A percentile compares a stretch with the other conserved stretches of the same genome.
phyloP scores from a whole-genome alignment of 2,888 invertebrate species.

The Dolichopus griseipennis region DNA sequence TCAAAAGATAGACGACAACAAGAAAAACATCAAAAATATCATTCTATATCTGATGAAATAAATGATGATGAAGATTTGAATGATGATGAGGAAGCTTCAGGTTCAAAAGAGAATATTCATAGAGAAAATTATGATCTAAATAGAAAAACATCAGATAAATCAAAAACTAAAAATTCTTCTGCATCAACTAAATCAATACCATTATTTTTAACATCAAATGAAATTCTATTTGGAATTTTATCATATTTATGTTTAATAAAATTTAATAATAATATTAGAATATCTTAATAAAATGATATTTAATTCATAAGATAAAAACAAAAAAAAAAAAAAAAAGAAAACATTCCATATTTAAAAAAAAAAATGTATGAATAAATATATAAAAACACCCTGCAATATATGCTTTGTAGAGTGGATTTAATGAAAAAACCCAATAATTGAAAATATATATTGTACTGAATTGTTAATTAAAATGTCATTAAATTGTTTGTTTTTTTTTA shows the following conservation, averaged over 20 bases:
- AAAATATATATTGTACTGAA: no score
- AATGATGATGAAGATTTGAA: slow-evolving; percentile 19
- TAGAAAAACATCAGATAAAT: not conserved
- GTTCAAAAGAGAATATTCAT: slow-evolving; percentile 8
- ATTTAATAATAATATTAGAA: not conserved
- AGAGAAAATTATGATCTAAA: not conserved
- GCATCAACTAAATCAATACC: not conserved
- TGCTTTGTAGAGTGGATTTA: not conserved
- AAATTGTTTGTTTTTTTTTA: no score
- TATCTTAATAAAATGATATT: not conserved
- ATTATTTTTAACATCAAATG: not conserved
- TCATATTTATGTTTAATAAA: not conserved
- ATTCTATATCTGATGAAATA: slow-evolving; percentile 11
- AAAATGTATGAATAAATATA: no score
- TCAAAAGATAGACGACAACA: slow-evolving; percentile 1
- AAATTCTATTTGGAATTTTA: not conserved
- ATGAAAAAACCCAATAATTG: not conserved
- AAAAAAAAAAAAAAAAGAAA: no score
- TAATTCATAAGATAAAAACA: no score
- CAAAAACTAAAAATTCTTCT: not conserved
- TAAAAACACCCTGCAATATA: not conserved
- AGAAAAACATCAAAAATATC: not conserved
- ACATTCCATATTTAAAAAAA: no score
- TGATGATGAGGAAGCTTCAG: slow-evolving; percentile 17
- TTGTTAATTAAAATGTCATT: no score